phyloP scores from a whole-genome alignment of 2,888 invertebrate genomes.

The Lumbricus terrestris region DNA sequence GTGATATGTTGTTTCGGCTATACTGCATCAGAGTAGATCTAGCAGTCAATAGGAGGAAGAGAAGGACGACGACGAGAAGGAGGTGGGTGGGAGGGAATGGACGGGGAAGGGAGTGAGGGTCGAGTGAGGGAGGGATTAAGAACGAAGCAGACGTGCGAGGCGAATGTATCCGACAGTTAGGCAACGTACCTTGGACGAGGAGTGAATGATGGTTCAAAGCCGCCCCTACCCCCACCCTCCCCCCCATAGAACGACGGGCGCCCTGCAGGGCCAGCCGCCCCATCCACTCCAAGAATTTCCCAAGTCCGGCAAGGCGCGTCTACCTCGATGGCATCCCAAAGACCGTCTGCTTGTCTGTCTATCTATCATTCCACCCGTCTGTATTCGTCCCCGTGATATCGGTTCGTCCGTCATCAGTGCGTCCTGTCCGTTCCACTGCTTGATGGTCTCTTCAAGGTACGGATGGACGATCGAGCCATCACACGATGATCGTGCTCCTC shows the following conservation, averaged over 20 bases:
- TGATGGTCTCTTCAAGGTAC: background rate
- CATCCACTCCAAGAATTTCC: background rate
- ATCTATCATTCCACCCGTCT: background rate
- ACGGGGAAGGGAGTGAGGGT: background rate
- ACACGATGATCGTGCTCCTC: too few species aligned
- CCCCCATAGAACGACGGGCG: background rate
- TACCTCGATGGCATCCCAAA: background rate
- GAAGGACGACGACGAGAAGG: too few species aligned
- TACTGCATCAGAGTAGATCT: background rate
- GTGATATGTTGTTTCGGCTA: background rate
- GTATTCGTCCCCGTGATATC: background rate
- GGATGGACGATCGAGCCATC: background rate
- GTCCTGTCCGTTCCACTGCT: background rate
- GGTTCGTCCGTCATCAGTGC: background rate
- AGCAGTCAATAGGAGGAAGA: background rate
- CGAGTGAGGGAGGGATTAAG: background rate
- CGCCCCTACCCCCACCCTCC: too few species aligned
- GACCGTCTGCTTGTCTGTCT: background rate
- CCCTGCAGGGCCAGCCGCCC: background rate
- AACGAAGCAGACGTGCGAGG: background rate
- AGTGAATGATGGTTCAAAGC: background rate
- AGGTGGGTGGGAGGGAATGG: too few species aligned
- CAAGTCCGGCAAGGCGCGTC: background rate
- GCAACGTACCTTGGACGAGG: background rate
- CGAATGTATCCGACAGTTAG: conserved; percentile 3